Conservation (phyloP, 2,888 invertebrate genomes). For the Baronia brevicornis region DNA sequence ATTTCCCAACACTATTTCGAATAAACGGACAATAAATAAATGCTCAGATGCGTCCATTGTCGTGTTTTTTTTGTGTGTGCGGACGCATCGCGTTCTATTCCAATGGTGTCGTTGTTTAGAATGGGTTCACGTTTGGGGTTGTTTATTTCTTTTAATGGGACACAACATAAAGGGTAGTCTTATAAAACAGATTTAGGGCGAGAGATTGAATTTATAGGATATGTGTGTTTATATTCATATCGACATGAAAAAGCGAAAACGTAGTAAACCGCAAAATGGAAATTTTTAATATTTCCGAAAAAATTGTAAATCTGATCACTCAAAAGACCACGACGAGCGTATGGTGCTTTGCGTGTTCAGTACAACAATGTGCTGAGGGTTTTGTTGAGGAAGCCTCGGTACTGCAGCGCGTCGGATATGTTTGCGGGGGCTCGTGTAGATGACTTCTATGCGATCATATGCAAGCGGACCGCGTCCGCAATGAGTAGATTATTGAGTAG, state of each 20-base stretch:
- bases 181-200: constrained; percentile 7
- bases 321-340: too few species aligned
- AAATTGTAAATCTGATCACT: too few species aligned
- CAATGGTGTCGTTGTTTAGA: constrained; percentile 12
- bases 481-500: too few species aligned
- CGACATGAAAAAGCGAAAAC: neutral
- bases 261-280: too few species aligned
- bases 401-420: too few species aligned
- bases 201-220: constrained; percentile 5
- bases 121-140: constrained; percentile 18
- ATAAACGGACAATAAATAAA: constrained; percentile 37
- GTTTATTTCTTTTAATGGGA: constrained; percentile 20
- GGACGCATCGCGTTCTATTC: constrained; percentile 7
- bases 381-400: too few species aligned
- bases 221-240: neutral
- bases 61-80: constrained; percentile 20
- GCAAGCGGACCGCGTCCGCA: too few species aligned
- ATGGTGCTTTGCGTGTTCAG: too few species aligned
- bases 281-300: too few species aligned
- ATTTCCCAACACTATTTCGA: constrained; percentile 9
- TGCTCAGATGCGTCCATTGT: constrained; percentile 31
- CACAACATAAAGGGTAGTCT: constrained; percentile 15
- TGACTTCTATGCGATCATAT: too few species aligned
- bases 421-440: too few species aligned
- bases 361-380: too few species aligned